Conservation (phyloP, 2,113 vertebrate genomes). For the Pheucticus melanocephalus region DNA sequence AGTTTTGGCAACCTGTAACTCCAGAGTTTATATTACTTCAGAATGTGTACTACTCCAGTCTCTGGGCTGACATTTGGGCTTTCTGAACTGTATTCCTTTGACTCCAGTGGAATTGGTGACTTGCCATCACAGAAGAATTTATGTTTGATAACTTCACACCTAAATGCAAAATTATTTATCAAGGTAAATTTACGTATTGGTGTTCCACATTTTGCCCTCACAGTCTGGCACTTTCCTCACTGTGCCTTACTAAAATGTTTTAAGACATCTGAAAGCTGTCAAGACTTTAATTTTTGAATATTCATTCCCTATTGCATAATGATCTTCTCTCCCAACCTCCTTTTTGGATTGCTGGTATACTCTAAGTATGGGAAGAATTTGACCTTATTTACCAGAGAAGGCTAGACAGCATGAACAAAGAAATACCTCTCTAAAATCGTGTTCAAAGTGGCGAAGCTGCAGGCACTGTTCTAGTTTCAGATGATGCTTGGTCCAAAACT, state of each 20-base stretch:
- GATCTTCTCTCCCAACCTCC: neutral
- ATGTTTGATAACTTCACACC: neutral
- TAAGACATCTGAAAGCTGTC: neutral
- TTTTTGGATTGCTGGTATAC: neutral
- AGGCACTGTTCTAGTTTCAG: conserved; percentile 90
- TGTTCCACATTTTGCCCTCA: neutral
- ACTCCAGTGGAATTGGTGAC: neutral
- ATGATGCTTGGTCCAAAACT: conserved; percentile 91
- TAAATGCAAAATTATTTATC: neutral
- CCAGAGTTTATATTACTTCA: neutral
- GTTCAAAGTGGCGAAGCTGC: conserved; percentile 93
- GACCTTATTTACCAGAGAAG: neutral
- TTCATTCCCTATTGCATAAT: neutral
- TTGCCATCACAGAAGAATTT: neutral
- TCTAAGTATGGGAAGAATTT: neutral
- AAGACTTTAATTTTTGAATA: neutral
- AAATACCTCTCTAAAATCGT: conserved; percentile 89
- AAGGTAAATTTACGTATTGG: neutral
- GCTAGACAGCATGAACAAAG: neutral
- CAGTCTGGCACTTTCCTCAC: neutral
- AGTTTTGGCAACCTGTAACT: neutral
- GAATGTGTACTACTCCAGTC: neutral
- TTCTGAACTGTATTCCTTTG: neutral
- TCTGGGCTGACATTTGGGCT: neutral
- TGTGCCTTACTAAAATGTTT: neutral